Conservation (phyloP, 2,888 invertebrate species). For the Andrena dorsata region DNA sequence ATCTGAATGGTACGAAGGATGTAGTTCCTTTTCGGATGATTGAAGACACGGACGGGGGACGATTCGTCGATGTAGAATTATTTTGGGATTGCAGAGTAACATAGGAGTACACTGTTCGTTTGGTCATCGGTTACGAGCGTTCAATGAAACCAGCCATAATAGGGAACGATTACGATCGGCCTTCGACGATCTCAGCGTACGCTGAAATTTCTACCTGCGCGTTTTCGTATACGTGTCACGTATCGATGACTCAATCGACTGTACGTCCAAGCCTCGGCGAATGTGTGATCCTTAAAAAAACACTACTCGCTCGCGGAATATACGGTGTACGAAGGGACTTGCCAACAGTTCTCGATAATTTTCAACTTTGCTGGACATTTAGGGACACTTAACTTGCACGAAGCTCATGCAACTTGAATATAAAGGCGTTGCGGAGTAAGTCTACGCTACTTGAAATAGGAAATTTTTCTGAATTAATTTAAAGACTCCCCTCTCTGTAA, state of each 20-base stretch:
- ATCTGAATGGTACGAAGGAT: not conserved
- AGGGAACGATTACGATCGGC: constrained; percentile 63
- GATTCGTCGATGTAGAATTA: not conserved
- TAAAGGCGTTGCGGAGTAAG: not conserved
- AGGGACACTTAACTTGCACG: no score
- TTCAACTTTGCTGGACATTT: no score
- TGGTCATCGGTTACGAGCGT: not conserved
- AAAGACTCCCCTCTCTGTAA: no score
- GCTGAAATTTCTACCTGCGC: constrained; percentile 64
- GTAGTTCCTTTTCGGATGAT: not conserved
- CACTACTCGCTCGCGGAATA: not conserved
- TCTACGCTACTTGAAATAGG: not conserved
- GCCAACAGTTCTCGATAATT: not conserved
- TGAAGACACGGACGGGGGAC: not conserved
- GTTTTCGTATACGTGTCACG: constrained; percentile 66
- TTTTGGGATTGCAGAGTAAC: not conserved
- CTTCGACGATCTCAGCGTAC: constrained; percentile 60
- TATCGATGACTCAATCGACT: constrained; percentile 74
- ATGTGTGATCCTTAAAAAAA: constrained; percentile 37
- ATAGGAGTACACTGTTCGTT: not conserved
- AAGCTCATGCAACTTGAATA: no score
- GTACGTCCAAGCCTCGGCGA: constrained; percentile 26
- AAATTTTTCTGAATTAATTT: no score
- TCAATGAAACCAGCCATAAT: constrained; percentile 47
- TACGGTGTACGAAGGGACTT: not conserved